phyloP scores from a whole-genome alignment of 2,888 invertebrate species.

The Xanthostigma xanthostigma region DNA sequence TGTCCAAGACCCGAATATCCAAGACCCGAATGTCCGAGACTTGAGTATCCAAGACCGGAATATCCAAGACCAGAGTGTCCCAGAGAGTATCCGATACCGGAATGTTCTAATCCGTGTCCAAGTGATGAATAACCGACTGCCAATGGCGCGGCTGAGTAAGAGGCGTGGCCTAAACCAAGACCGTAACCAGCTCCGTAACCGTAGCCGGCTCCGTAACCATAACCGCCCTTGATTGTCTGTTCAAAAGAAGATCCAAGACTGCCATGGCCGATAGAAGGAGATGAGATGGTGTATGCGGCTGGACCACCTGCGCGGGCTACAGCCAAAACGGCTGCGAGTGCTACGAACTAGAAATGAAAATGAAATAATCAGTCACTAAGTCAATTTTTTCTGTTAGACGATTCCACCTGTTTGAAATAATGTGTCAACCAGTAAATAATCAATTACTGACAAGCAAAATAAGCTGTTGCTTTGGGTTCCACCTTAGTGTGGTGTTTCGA shows the following conservation, averaged over 20 bases:
- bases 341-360: too few species aligned
- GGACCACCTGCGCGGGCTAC: slow-evolving; percentile 1
- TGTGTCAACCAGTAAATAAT: too few species aligned
- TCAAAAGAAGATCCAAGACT: slow-evolving; percentile 17
- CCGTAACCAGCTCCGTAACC: neutral
- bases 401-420: too few species aligned
- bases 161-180: slow-evolving; percentile 6
- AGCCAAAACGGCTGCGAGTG: neutral
- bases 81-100: slow-evolving; percentile 8
- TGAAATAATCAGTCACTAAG: too few species aligned
- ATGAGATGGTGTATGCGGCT: slow-evolving; percentile 4
- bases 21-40: too few species aligned
- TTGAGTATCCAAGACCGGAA: slow-evolving; percentile 1
- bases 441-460: too few species aligned
- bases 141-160: slow-evolving; percentile 1
- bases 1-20: too few species aligned
- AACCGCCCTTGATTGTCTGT: slow-evolving; percentile 21
- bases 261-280: neutral
- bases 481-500: too few species aligned
- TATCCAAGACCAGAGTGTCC: slow-evolving; percentile 4
- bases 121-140: slow-evolving; percentile 1
- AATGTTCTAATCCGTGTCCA: neutral
- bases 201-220: slow-evolving; percentile 14
- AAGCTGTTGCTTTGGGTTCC: too few species aligned
- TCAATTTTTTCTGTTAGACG: too few species aligned